These are phyloP conservation scores for Chloroceryle aenea DNA, from an alignment of 2,113 vertebrate species.

Conservation along the genomic window DNA sequence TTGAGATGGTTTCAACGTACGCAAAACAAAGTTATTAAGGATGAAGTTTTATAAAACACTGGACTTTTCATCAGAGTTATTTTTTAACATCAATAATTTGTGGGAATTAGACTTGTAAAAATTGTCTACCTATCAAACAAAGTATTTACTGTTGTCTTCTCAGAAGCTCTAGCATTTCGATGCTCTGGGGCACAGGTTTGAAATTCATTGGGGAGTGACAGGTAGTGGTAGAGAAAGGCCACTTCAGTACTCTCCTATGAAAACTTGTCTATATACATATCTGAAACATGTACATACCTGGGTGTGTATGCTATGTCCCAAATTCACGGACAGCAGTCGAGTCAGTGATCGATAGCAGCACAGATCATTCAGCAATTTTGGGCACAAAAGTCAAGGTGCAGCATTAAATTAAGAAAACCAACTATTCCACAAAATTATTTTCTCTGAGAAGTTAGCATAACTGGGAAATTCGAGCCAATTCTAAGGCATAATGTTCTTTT, in stretches of 20 bases:
- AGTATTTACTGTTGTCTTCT: background rate
- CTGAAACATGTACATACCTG: background rate
- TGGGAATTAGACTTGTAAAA: background rate
- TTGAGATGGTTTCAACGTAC: background rate
- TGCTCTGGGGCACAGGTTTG: background rate
- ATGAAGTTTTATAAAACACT: background rate
- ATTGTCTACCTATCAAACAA: background rate
- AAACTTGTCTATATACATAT: accelerated
- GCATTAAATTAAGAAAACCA: background rate
- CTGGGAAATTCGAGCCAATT: background rate
- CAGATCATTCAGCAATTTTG: background rate
- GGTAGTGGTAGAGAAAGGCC: background rate
- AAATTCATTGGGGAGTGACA: background rate
- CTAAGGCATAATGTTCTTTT: background rate
- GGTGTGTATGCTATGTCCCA: background rate
- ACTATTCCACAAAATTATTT: background rate
- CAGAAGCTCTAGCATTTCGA: background rate
- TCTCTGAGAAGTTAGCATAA: background rate
- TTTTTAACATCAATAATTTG: background rate
- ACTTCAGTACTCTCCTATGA: background rate
- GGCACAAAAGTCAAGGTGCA: background rate
- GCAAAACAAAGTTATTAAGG: background rate
- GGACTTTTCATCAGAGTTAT: background rate
- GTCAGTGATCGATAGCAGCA: background rate
- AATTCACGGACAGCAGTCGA: background rate